Evolutionary conservation across 64 coral and sea anemone genomes (phyloP).

Genomic region (Astreopora myriophthalma): DNA sequence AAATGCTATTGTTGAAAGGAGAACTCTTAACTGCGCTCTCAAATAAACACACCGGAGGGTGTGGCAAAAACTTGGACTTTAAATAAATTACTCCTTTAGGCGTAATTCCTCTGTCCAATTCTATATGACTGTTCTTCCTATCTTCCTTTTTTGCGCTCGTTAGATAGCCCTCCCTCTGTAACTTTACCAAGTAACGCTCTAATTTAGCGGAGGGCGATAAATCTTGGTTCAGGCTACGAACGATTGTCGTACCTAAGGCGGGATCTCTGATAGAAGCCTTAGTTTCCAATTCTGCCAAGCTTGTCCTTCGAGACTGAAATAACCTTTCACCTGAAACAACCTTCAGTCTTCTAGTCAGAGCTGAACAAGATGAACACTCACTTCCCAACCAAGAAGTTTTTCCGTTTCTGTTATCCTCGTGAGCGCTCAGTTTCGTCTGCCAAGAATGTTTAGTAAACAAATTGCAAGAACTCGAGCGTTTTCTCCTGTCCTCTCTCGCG

Average conservation of each 20-base stretch:
- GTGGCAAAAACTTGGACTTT: conserved; percentile 14
- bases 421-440: background rate
- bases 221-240: conserved; percentile 1
- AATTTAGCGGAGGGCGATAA: conserved; percentile 9
- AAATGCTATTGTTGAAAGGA: background rate
- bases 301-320: background rate
- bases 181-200: background rate
- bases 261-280: background rate
- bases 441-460: background rate
- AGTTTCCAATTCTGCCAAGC: background rate
- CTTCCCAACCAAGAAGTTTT: background rate
- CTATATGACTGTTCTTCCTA: background rate
- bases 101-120: background rate
- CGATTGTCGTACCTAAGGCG: background rate
- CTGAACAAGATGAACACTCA: background rate
- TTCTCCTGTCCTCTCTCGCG: background rate
- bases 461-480: background rate
- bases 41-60: conserved; percentile 34
- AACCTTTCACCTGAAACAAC: background rate
- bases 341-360: background rate
- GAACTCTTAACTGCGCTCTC: background rate
- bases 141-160: background rate
- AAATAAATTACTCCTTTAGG: background rate
- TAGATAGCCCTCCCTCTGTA: background rate
- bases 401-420: background rate